phyloP scores from a whole-genome alignment of 2,797 vertebrate genomes.

The Lindbergichthys nudifrons region DNA sequence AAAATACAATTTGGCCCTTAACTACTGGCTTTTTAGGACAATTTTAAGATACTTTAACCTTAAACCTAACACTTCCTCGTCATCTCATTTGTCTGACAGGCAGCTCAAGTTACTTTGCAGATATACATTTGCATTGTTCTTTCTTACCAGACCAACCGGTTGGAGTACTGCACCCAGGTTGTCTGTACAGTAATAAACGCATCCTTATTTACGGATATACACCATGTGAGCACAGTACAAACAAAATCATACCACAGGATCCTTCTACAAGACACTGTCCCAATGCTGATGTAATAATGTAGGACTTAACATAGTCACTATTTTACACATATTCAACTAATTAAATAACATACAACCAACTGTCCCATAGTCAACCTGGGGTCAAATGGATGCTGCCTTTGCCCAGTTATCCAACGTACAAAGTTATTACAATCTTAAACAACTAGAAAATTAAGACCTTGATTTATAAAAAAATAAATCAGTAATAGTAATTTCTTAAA shows the following conservation, averaged over 20 bases:
- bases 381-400: no score
- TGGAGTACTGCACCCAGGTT: neutral
- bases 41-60: neutral
- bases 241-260: neutral
- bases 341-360: no score
- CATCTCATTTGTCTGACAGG: neutral
- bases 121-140: neutral
- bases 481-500: no score
- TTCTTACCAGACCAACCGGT: neutral
- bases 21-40: neutral
- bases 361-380: no score
- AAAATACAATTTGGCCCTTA: neutral
- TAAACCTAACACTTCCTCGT: neutral
- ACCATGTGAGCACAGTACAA: neutral
- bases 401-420: no score
- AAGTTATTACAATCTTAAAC: no score
- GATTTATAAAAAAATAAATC: no score
- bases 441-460: no score
- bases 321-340: no score
- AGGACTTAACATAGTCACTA: neutral
- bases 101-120: neutral
- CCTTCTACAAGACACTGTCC: neutral
- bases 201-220: neutral
- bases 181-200: neutral
- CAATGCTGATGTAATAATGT: neutral